phyloP scores from a whole-genome alignment of 2,797 vertebrate species.

The Anguilla anguilla region DNA sequence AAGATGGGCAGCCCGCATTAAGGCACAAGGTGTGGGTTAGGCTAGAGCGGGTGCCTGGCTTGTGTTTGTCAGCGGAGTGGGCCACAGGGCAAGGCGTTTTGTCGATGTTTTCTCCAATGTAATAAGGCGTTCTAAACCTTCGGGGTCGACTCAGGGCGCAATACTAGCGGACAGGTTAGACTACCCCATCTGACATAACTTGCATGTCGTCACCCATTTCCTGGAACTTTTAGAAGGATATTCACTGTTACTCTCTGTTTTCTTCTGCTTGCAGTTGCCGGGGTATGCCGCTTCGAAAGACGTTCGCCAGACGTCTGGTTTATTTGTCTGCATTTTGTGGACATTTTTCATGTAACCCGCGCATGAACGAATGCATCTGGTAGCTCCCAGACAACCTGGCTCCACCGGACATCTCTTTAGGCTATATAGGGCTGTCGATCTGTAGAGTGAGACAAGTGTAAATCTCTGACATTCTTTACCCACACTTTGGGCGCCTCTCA shows the following conservation, averaged over 20 bases:
- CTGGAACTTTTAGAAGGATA: not conserved
- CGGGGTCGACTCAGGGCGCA: not conserved
- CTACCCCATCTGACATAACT: not conserved
- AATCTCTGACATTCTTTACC: conserved; percentile 84
- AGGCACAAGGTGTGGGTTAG: not conserved
- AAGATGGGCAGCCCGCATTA: not conserved
- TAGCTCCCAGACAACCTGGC: conserved; percentile 90
- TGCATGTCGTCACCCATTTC: not conserved
- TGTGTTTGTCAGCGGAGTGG: not conserved
- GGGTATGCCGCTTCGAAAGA: not conserved
- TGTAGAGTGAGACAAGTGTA: conserved; percentile 89
- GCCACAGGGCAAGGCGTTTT: not conserved
- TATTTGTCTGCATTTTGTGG: conserved; percentile 71
- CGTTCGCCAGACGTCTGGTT: conserved; percentile 53
- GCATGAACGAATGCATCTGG: conserved; percentile 63
- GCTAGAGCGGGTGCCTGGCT: not conserved
- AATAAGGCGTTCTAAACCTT: not conserved
- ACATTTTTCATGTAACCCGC: conserved; percentile 73
- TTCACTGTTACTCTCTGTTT: not conserved
- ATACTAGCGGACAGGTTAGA: conserved; percentile 3
- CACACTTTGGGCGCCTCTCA: conserved; percentile 77
- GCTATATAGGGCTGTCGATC: conserved; percentile 75
- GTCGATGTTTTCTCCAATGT: not conserved
- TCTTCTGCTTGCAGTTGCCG: not conserved
- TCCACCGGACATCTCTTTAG: conserved; percentile 94